Conservation (phyloP, 2,113 vertebrate species). For the Geococcyx californianus region DNA sequence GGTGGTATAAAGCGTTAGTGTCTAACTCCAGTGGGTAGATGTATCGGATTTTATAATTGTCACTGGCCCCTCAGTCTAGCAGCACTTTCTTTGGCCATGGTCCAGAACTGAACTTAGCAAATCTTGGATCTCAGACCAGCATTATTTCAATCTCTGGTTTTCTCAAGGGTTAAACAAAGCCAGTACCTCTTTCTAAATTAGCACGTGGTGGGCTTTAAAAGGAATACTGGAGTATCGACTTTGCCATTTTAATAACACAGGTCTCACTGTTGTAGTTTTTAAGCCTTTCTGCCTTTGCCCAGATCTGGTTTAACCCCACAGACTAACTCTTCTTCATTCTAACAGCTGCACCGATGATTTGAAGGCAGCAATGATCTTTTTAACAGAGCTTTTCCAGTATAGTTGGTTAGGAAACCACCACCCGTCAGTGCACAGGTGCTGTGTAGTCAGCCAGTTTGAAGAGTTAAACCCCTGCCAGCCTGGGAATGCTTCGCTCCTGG, state of each 20-base stretch:
- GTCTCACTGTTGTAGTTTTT: fast-evolving
- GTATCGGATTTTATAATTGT: neutral
- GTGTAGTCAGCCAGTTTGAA: neutral
- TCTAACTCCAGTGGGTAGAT: neutral
- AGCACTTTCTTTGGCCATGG: neutral
- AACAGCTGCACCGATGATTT: neutral
- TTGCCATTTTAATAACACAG: neutral
- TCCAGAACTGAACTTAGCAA: neutral
- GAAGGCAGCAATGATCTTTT: neutral
- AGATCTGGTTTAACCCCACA: neutral
- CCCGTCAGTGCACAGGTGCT: neutral
- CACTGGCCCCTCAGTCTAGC: neutral
- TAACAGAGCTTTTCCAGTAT: neutral
- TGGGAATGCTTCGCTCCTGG: neutral
- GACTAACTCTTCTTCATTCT: neutral
- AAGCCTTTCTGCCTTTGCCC: neutral
- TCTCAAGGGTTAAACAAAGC: slow-evolving; percentile 24
- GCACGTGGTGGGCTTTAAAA: neutral
- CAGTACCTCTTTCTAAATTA: neutral
- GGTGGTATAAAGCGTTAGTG: neutral
- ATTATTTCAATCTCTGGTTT: neutral
- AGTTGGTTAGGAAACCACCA: neutral
- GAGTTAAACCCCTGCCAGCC: neutral
- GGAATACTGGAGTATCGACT: neutral
- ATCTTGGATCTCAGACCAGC: neutral